Percentiles rank a stretch among this genome's conserved stretches.
Evolutionary conservation across 2,797 vertebrate species (phyloP).

Genomic region (Trichosurus vulpecula): DNA sequence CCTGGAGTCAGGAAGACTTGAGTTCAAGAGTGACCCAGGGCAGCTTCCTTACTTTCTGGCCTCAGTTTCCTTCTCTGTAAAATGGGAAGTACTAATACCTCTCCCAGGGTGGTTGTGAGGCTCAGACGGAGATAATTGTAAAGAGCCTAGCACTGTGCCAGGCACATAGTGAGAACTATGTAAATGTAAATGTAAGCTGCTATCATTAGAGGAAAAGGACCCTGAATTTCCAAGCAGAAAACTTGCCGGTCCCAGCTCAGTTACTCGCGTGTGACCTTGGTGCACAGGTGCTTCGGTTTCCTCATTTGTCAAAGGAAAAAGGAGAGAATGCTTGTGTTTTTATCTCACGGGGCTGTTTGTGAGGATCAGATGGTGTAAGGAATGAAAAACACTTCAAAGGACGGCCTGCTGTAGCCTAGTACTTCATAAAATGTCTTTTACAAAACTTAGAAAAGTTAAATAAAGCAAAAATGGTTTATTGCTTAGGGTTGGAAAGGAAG

Average conservation of each 20-base stretch:
- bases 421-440: neutral
- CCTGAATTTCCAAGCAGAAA: too few species aligned
- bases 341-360: neutral
- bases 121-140: neutral
- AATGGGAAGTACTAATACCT: neutral
- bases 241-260: neutral
- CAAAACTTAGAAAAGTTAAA: neutral
- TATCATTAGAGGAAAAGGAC: too few species aligned
- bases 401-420: neutral
- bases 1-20: neutral
- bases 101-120: neutral
- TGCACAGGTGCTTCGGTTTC: neutral
- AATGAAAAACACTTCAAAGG: neutral
- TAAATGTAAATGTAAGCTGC: too few species aligned
- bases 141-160: neutral
- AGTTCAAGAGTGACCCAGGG: neutral
- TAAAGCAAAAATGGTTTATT: neutral
- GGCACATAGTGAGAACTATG: too few species aligned
- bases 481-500: neutral
- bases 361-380: neutral
- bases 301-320: neutral
- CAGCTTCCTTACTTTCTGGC: neutral
- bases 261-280: neutral
- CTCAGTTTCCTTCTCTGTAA: neutral
- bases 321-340: neutral